Conservation (phyloP, 2,888 invertebrate genomes). For the Pristionchus mayeri region DNA sequence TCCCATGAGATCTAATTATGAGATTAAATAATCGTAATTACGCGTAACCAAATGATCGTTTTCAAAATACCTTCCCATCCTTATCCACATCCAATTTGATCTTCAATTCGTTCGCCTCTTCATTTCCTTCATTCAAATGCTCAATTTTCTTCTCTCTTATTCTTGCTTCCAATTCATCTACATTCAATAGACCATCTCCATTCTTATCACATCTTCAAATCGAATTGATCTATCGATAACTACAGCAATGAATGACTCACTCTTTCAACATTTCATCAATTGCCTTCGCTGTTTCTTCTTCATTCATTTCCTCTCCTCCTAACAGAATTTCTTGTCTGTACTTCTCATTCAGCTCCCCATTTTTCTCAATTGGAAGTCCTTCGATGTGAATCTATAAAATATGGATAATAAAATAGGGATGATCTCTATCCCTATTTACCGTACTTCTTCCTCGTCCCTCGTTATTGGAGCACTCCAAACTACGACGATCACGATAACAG, state of each 20-base stretch:
- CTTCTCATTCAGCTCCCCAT: conserved; percentile 79
- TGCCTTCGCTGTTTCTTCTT: conserved; percentile 62
- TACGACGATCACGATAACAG: background rate
- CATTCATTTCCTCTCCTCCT: conserved; percentile 66
- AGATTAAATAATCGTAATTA: no score
- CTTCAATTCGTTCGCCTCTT: conserved; percentile 73
- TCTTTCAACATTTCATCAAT: conserved; percentile 76
- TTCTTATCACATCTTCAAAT: conserved; percentile 77
- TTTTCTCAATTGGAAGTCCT: conserved; percentile 78
- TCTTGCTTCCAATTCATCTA: conserved; percentile 77
- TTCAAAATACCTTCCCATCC: conserved; percentile 54
- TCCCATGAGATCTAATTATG: conserved; percentile 84
- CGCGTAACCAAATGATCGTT: no score
- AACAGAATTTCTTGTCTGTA: conserved; percentile 78
- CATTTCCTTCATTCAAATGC: conserved; percentile 77
- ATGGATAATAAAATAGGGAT: background rate
- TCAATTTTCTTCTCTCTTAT: conserved; percentile 76
- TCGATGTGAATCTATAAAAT: conserved; percentile 77
- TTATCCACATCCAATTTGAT: conserved; percentile 58
- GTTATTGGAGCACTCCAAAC: conserved; percentile 19
- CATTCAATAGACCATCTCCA: conserved; percentile 74
- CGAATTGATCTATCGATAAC: background rate
- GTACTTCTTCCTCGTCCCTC: background rate
- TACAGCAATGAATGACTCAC: conserved; percentile 61
- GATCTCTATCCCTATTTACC: background rate